Conservation (phyloP, 2,113 vertebrate species). For the Ariopsis seemanni region DNA sequence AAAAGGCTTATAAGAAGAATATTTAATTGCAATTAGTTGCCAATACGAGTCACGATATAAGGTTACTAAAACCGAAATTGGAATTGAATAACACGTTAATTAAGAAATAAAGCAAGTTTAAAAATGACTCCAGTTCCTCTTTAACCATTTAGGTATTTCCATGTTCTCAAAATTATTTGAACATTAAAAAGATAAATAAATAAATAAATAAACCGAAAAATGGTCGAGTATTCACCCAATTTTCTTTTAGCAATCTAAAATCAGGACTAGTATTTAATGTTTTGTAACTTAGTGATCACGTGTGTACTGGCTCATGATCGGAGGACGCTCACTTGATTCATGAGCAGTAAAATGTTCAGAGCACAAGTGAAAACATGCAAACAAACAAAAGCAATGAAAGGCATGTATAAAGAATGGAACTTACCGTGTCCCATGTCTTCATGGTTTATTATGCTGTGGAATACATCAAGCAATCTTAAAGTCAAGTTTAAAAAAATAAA, state of each 20-base stretch:
- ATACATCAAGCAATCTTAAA: background rate
- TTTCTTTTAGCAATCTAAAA: background rate
- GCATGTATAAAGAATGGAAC: background rate
- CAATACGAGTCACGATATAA: too few relatives aligned
- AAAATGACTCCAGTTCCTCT: too few relatives aligned
- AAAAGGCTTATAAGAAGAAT: too few relatives aligned
- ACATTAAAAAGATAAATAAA: too few relatives aligned
- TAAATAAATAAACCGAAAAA: background rate
- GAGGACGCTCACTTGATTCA: background rate
- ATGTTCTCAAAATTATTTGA: background rate
- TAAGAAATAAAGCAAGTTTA: too few relatives aligned
- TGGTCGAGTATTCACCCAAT: background rate
- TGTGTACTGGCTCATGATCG: background rate
- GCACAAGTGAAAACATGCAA: background rate
- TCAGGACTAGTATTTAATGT: background rate
- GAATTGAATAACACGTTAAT: too few relatives aligned
- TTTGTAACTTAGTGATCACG: background rate
- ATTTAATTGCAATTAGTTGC: too few relatives aligned
- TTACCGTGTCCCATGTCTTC: slow-evolving; percentile 23
- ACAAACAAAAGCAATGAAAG: background rate
- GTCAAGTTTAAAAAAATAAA: background rate
- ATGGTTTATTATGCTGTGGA: background rate
- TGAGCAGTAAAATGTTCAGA: background rate
- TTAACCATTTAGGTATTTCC: background rate
- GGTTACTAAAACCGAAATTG: too few relatives aligned